Percentiles rank a stretch among this genome's conserved stretches.
Conservation (phyloP, 2,113 vertebrate species). For the Perccottus glenii region DNA sequence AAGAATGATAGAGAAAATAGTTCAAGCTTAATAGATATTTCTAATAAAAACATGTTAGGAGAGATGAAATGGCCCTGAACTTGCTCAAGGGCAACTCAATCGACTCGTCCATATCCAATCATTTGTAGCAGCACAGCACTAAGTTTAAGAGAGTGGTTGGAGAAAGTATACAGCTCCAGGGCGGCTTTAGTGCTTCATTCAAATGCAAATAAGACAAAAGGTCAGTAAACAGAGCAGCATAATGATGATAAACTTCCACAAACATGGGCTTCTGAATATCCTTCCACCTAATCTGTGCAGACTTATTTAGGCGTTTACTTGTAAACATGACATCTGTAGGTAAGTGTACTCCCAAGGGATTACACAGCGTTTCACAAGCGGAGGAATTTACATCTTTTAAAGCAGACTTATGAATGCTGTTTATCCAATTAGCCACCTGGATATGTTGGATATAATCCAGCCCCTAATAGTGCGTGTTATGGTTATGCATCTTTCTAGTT, state of each 20-base stretch:
- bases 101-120: not conserved
- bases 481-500: no score
- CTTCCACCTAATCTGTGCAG: constrained; percentile 8
- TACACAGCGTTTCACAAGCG: constrained; percentile 39
- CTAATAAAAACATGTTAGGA: not conserved
- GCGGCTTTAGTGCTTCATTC: not conserved
- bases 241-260: constrained; percentile 7
- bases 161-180: not conserved
- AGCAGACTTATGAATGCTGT: constrained; percentile 33
- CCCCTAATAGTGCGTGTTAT: no score
- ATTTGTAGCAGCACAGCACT: not conserved
- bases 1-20: constrained; percentile 4
- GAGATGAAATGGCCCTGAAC: not conserved
- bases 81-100: constrained; percentile 1
- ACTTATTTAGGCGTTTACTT: constrained; percentile 9
- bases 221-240: constrained; percentile 18
- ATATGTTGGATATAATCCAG: not conserved
- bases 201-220: constrained; percentile 28
- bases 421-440: constrained; percentile 35
- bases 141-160: not conserved
- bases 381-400: constrained; percentile 56
- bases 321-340: constrained; percentile 32
- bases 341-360: constrained; percentile 38
- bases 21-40: constrained; percentile 3
- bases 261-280: not conserved